Evolutionary conservation across 2,888 invertebrate genomes (phyloP), one percentile per base, ranked within the genome.

Genomic region (Orchestes rusci): DNA sequence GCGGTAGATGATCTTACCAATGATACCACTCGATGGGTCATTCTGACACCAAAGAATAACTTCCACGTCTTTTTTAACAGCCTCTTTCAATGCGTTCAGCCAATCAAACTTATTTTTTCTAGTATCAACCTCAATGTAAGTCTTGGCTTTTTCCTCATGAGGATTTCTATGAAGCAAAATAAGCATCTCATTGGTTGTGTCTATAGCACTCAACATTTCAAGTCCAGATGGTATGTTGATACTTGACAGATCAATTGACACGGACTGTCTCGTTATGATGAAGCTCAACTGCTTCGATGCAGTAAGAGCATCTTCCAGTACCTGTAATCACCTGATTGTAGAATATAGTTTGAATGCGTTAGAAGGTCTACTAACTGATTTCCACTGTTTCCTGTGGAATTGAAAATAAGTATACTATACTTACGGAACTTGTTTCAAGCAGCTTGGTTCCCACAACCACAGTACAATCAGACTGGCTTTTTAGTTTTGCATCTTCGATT

Each of bases 1-100:
- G n/a, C n/a, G n/a, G n/a, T 23, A 23, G 10, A 31, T 8, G 12
- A 31, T 4, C 32, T 32, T 38, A 34, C 45, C 45, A 57, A 84
- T 64, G 1, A 94, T 71, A 10, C 97, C 97, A 61, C 76, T 87
- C 4, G 79, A 69, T 2, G 73, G 71, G 42, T 83, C 79, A 52
- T 79, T 76, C 63, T 82, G 77, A 1, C 79, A 71, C 36, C 54
- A 59, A 13, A 85, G 77, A 1, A 93, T 62, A 1, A 85, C 70
- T 17, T 55, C 50, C 12, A 46, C 30, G 1, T 84, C 65, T 57
- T 77, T 75, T 43, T 63, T 63, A 0, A 65, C 16, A 1, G 56
- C 56, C 15, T 58, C 56, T 56, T 71, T 65, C 4, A 70, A 43
- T 56, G 69, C 66, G 32, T 74, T 70, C 15, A 80, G 61, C 80